phyloP scores from a whole-genome alignment of 1,140 invertebrate species.

The Bombus soroeensis region DNA sequence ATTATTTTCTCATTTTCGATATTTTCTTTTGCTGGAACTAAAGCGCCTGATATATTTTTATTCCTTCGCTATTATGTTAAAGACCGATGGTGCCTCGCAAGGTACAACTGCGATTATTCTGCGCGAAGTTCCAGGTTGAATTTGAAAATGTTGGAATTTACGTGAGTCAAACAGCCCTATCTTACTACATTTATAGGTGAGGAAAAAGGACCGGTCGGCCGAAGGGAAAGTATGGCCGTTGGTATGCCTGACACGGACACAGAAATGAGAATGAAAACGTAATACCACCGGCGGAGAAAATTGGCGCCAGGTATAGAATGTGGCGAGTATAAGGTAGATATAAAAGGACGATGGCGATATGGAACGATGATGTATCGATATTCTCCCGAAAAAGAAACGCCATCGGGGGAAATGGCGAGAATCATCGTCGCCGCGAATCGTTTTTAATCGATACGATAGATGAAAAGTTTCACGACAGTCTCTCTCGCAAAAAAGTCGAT shows the following conservation, averaged over 20 bases:
- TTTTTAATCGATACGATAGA: conserved; percentile 42
- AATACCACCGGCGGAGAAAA: conserved; percentile 52
- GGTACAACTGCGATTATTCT: too few relatives aligned
- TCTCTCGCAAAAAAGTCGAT: not conserved
- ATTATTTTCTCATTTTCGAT: too few relatives aligned
- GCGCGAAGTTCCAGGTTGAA: too few relatives aligned
- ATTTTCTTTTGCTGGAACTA: too few relatives aligned
- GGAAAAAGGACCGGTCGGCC: not conserved
- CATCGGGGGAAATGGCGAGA: not conserved
- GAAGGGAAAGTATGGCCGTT: conserved; percentile 53
- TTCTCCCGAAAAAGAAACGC: not conserved
- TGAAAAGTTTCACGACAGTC: conserved; percentile 20
- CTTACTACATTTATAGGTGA: not conserved
- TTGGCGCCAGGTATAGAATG: conserved; percentile 43
- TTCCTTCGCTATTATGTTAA: too few relatives aligned
- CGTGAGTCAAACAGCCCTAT: too few relatives aligned
- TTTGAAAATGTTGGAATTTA: too few relatives aligned
- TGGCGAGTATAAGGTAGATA: conserved; percentile 18
- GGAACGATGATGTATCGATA: conserved; percentile 34
- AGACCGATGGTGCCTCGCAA: too few relatives aligned
- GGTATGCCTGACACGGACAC: conserved; percentile 56
- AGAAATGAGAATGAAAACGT: conserved; percentile 67
- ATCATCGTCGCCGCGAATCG: conserved; percentile 30
- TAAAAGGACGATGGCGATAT: conserved; percentile 14
- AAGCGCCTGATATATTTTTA: too few relatives aligned